Conservation (phyloP, 2,113 vertebrate genomes). For the Vimba vimba region DNA sequence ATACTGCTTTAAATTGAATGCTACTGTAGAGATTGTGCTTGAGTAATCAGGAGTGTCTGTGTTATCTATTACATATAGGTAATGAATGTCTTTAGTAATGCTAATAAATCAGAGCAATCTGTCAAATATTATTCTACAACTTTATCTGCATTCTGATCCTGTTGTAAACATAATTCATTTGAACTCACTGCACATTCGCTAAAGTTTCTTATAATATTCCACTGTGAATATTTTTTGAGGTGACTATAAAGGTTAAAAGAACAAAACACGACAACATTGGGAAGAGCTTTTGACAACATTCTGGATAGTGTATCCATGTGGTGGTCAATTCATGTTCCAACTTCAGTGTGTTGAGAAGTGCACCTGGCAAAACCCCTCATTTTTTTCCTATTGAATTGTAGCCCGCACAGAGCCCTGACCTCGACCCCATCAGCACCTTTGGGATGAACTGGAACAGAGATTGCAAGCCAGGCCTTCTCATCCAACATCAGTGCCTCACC, state of each 20-base stretch:
- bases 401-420: no score
- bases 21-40: not conserved
- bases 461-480: no score
- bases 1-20: not conserved
- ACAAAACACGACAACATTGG: no score
- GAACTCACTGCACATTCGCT: no score
- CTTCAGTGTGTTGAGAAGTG: no score
- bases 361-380: not conserved
- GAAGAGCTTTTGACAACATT: not conserved
- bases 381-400: no score
- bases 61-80: not conserved
- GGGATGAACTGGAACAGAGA: no score
- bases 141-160: not conserved
- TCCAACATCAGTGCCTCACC: no score
- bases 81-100: not conserved
- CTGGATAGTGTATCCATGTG: not conserved
- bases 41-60: not conserved
- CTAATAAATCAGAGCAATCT: no score
- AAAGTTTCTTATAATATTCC: no score
- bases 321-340: not conserved
- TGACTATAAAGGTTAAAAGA: not conserved
- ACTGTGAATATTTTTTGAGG: not conserved
- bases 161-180: no score
- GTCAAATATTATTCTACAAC: not conserved
- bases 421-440: no score